Evolutionary conservation across 2,888 invertebrate species (phyloP).

Genomic region (Girardia tigrina): DNA sequence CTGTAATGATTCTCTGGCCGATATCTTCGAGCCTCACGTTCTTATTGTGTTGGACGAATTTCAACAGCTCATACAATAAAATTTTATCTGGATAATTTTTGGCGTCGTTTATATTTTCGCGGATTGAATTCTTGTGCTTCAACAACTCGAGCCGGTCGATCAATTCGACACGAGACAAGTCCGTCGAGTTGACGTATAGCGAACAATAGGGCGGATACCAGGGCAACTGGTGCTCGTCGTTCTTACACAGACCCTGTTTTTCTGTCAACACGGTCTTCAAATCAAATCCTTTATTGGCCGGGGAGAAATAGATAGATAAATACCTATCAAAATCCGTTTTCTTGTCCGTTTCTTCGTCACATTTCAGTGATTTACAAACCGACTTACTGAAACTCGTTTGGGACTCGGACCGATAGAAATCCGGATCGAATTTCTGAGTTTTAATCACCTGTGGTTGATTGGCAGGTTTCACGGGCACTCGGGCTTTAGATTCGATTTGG

Average conservation of each 20-base stretch:
- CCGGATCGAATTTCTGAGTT: not conserved
- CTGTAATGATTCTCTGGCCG: constrained; percentile 63
- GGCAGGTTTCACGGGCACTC: too few species aligned
- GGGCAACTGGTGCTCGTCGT: constrained; percentile 60
- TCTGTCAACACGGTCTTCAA: constrained; percentile 55
- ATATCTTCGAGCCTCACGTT: constrained; percentile 56
- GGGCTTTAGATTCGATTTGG: too few species aligned
- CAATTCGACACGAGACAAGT: constrained; percentile 36
- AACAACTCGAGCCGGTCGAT: constrained; percentile 46
- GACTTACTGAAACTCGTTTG: not conserved
- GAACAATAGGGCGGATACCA: constrained; percentile 53
- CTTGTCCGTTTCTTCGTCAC: not conserved
- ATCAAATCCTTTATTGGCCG: constrained; percentile 66
- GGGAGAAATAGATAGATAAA: constrained; percentile 61
- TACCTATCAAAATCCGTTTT: too few species aligned
- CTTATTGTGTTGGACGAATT: not conserved
- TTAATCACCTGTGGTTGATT: too few species aligned
- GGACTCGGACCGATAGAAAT: not conserved
- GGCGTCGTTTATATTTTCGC: not conserved
- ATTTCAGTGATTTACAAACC: not conserved
- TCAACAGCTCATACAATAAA: constrained; percentile 38
- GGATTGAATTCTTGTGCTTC: constrained; percentile 42
- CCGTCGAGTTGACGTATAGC: not conserved
- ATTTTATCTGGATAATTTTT: constrained; percentile 41
- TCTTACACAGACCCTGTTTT: constrained; percentile 57